Percentiles rank a stretch among this genome's conserved stretches.
Evolutionary conservation across 2,888 invertebrate species (phyloP).

Genomic region (Gari tellinella): DNA sequence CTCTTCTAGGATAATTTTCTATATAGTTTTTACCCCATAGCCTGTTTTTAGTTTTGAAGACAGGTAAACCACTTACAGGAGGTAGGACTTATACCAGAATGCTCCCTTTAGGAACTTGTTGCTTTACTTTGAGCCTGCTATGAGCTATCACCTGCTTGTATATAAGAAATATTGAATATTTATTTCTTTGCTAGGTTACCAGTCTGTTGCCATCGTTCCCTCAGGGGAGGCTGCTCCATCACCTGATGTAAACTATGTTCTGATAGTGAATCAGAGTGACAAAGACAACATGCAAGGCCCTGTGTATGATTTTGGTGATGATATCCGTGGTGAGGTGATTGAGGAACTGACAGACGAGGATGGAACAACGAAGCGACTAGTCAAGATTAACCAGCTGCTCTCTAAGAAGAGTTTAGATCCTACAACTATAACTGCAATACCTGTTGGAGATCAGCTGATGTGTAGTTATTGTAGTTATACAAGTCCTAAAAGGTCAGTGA

Average conservation of each 20-base stretch:
- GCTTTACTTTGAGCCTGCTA: too few relatives aligned
- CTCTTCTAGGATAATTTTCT: too few relatives aligned
- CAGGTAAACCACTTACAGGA: too few relatives aligned
- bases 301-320: slow-evolving; percentile 37
- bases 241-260: slow-evolving; percentile 94
- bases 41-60: too few relatives aligned
- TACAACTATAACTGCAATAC: slow-evolving; percentile 22
- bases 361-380: slow-evolving; percentile 87
- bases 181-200: slow-evolving; percentile 86
- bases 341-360: slow-evolving; percentile 86
- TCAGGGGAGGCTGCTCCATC: slow-evolving; percentile 89
- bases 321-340: slow-evolving; percentile 59
- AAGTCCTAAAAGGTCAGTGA: slow-evolving; percentile 90
- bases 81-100: too few relatives aligned
- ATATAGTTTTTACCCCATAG: too few relatives aligned
- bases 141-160: too few relatives aligned
- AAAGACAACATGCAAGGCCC: slow-evolving; percentile 34
- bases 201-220: slow-evolving; percentile 93
- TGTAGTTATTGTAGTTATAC: slow-evolving; percentile 97
- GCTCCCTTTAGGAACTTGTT: too few relatives aligned
- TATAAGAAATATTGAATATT: too few relatives aligned
- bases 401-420: slow-evolving; percentile 47
- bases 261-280: slow-evolving; percentile 86
- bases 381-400: slow-evolving; percentile 85
- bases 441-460: slow-evolving; percentile 84